These are phyloP conservation scores for Bubo blakistoni DNA, from an alignment of 2,113 vertebrate genomes.

Conservation along the genomic window DNA sequence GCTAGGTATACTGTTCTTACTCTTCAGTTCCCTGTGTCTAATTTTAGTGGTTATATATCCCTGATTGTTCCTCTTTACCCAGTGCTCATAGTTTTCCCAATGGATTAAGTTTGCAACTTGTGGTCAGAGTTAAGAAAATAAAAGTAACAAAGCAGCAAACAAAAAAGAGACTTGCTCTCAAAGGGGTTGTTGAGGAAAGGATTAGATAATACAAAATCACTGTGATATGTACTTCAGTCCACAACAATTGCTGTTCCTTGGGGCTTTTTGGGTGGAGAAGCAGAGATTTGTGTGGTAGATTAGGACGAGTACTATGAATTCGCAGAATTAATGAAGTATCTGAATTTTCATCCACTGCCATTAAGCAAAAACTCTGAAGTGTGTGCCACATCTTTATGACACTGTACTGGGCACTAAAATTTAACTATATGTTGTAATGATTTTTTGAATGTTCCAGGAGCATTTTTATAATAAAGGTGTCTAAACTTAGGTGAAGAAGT, in stretches of 20 bases:
- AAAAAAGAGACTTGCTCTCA: neutral
- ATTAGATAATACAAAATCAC: neutral
- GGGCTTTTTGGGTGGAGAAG: neutral
- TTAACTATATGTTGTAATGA: rapidly evolving
- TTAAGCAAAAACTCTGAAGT: neutral
- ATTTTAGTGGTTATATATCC: neutral
- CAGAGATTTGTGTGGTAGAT: neutral
- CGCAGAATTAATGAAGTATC: neutral
- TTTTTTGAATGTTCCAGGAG: neutral
- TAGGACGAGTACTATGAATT: neutral
- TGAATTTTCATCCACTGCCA: neutral
- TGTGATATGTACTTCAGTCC: neutral
- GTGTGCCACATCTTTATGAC: neutral
- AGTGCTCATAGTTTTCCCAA: neutral
- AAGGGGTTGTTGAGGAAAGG: neutral
- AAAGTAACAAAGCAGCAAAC: neutral
- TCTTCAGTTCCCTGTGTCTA: neutral
- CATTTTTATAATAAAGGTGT: neutral
- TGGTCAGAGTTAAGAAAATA: neutral
- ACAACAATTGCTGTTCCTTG: neutral
- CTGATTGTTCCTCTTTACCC: neutral
- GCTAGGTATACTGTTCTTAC: neutral
- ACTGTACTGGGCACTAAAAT: neutral
- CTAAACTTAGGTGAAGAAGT: neutral
- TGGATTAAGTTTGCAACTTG: neutral